Base-by-base conservation (phyloP, 2,888 invertebrate genomes). In the Drosophila histrio region DNA sequence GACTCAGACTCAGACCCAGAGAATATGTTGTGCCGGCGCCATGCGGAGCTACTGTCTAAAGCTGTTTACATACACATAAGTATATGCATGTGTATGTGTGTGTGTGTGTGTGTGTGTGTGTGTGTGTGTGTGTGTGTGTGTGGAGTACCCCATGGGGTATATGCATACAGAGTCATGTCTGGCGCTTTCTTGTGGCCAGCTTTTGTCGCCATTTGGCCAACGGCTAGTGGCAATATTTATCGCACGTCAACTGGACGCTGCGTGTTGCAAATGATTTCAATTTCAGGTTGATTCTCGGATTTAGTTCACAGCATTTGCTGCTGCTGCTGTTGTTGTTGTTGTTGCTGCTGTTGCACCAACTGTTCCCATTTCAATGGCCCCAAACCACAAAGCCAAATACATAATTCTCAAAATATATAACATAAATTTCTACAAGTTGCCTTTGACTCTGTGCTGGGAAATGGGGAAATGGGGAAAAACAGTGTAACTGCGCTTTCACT, bases 331-430 rank as follows among this genome's bases (percentile, higher is more conserved):
- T 39, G 43, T 15, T 26, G 26, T n/a, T 13, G 26, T 19, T 44
- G 17, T 11, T 46, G 32, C 15, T 39, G 39, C 46, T 38, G 65
- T 34, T 65, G 75, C 56, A 22, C 11, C 49, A 24, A 38, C 21
- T 39, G 57, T 22, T 53, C 69, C 61, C 73, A 73, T 70, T 77
- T 77, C 44, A 11, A 24, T 21, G 54, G 47, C 71, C 68, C 77
- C 63, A 62, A 57, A 36, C 64, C 70, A 67, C 76, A 67, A 64
- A 76, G 64, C 62, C 72, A 61, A 72, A 75, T 68, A 58, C 60
- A 86, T 76, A 76, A 77, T 73, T 80, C 67, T 74, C 30, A 13
- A 77, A 81, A 75, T 69, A 63, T 75, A 68, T 69, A 69, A 58
- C 73, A 83, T 77, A 79, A 73, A 83, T 86, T 85, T 66, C 34